Percentiles rank a stretch among this genome's conserved stretches.
Conservation (phyloP, 2,888 invertebrate genomes). For the Seira musarum region DNA sequence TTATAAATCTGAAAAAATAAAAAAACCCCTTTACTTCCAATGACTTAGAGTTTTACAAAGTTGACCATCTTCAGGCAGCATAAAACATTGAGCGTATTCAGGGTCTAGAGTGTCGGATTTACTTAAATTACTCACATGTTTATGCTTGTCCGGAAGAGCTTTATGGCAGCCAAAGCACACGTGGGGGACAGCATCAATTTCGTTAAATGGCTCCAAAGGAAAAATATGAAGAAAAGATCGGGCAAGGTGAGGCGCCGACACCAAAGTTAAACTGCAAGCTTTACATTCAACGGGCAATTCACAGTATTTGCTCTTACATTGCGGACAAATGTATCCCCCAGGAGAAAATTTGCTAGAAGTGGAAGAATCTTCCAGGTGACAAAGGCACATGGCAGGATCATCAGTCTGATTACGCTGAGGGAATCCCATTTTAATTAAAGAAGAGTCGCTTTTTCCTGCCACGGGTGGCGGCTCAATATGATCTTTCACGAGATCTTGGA, state of each 20-base stretch:
- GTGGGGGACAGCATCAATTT: slow-evolving; percentile 76
- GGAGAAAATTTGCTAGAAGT: slow-evolving; percentile 61
- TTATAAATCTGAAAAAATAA: slow-evolving; percentile 80
- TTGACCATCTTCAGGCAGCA: too few relatives aligned
- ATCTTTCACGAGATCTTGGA: slow-evolving; percentile 73
- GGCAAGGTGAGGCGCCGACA: slow-evolving; percentile 98
- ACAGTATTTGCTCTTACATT: slow-evolving; percentile 98
- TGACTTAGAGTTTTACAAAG: slow-evolving; percentile 56
- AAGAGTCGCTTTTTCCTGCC: slow-evolving; percentile 77
- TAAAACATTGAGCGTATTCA: too few relatives aligned
- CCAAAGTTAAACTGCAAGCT: slow-evolving; percentile 94
- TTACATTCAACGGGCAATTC: slow-evolving; percentile 97
- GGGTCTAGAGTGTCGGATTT: too few relatives aligned
- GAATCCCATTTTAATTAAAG: slow-evolving; percentile 96
- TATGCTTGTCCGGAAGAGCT: slow-evolving; percentile 73
- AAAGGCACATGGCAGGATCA: slow-evolving; percentile 74
- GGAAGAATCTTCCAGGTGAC: slow-evolving; percentile 62
- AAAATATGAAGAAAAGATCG: slow-evolving; percentile 98
- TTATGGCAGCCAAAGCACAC: slow-evolving; percentile 69
- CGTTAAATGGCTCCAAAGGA: slow-evolving; percentile 89
- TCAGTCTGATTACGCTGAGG: slow-evolving; percentile 82
- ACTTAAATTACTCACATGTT: slow-evolving; percentile 83
- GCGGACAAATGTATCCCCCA: slow-evolving; percentile 91
- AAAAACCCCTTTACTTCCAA: slow-evolving; percentile 19
- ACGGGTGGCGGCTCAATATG: slow-evolving; percentile 77